Evolutionary conservation across 2,888 invertebrate genomes (phyloP), one percentile per base, ranked within the genome.

Genomic region (Oxytorus armatus): DNA sequence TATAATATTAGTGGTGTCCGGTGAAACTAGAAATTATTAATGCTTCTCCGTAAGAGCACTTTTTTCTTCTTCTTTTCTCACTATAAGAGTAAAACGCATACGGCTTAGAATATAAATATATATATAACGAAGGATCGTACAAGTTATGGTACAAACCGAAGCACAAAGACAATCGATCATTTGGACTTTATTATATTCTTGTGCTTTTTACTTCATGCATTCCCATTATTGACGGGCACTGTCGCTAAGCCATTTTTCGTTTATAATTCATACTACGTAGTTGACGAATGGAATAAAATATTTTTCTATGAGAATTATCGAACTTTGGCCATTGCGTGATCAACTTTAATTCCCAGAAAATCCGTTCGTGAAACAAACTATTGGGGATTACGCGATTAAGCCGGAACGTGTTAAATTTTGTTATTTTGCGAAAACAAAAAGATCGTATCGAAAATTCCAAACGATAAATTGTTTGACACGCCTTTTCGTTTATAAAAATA

Each of bases 281-380:
- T 25, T n/a, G 51, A 44, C 10, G 33, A 51, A 18, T 42, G 21
- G n/a, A 14, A 59, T 57, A 25, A 70, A 83, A 25, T 85, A 85
- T 85, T 85, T 84, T 84, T 84, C 47, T 83, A 84, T 75, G 68
- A 49, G 55, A 82, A 66, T 72, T 16, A 53, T 82, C 44, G 10
- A 51, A 65, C 21, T 21, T 44, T 16, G 51, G 29, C 44, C 14
- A 18, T 21, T 7, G n/a, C 18, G 7, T 33, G 36, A 68, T 18
- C n/a, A 69, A 53, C 4, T 55, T 70, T 16, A 55, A 55, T 53
- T 53, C 18, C 23, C 39, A 14, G n/a, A 57, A 14, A 33, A 51
- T 55, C 29, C 29, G n/a, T n/a, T n/a, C n/a, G n/a, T n/a, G n/a
- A n/a, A n/a, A n/a, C n/a, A n/a, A n/a, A n/a, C n/a, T n/a, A n/a